These are phyloP conservation scores for Eurosta solidaginis DNA, from an alignment of 1,140 invertebrate genomes.

Conservation along the genomic window DNA sequence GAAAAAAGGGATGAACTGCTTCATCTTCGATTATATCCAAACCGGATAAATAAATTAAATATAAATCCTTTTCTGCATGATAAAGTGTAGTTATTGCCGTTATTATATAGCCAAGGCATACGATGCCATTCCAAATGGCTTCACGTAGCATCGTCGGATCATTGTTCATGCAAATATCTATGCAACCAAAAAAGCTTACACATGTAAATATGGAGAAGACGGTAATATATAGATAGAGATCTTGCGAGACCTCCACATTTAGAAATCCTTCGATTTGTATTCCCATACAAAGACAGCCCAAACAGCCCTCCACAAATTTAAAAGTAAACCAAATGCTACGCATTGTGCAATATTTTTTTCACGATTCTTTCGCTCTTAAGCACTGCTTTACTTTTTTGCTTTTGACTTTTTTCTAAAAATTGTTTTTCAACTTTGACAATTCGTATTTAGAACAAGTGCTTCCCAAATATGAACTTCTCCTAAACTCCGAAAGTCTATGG, in stretches of 20 bases:
- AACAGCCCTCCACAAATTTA: slow-evolving; percentile 24
- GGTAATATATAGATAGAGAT: slow-evolving; percentile 19
- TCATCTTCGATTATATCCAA: not conserved
- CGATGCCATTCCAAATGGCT: slow-evolving; percentile 56
- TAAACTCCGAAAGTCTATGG: no score
- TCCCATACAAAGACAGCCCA: slow-evolving; percentile 26
- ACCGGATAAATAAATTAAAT: slow-evolving; percentile 33
- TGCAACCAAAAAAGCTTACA: slow-evolving; percentile 27
- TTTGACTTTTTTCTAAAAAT: no score
- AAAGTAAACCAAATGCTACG: slow-evolving; percentile 28
- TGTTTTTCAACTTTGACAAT: no score
- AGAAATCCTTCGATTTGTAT: slow-evolving; percentile 33
- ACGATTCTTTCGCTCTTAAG: no score
- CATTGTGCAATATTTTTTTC: slow-evolving; percentile 16
- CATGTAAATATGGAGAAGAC: slow-evolving; percentile 29
- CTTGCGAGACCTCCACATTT: slow-evolving; percentile 3
- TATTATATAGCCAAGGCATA: not conserved
- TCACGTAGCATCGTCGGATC: slow-evolving; percentile 40
- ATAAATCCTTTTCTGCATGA: slow-evolving; percentile 36
- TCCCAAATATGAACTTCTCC: no score
- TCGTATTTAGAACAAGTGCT: no score
- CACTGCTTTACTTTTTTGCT: no score
- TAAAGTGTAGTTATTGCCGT: slow-evolving; percentile 28
- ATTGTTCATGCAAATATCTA: slow-evolving; percentile 25
- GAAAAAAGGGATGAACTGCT: slow-evolving; percentile 22